Evolutionary conservation across 1,140 invertebrate genomes (phyloP).

Genomic region (Plectrocnemia conspersa): DNA sequence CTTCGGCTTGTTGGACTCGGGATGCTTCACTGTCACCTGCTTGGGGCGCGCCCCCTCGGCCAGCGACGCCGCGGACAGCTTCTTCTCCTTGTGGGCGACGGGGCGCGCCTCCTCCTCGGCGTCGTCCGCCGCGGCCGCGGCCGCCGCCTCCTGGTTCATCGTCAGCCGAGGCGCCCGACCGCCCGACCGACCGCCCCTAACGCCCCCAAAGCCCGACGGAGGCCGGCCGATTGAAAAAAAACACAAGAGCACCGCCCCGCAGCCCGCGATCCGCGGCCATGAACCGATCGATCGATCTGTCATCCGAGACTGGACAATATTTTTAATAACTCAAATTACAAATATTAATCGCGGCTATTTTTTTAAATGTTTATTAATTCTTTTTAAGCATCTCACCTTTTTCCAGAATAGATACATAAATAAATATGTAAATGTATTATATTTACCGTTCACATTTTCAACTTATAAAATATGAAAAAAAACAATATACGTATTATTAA

Average conservation of each 20-base stretch:
- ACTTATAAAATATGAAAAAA: too few species aligned
- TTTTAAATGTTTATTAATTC: background rate
- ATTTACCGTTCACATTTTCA: too few species aligned
- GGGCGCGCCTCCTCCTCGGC: slow-evolving; percentile 47
- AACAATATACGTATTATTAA: too few species aligned
- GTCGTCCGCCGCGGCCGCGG: slow-evolving; percentile 23
- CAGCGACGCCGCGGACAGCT: slow-evolving; percentile 68
- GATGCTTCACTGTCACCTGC: slow-evolving; percentile 90
- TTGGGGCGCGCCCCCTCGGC: slow-evolving; percentile 70
- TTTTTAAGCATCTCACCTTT: too few species aligned
- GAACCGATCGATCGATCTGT: background rate
- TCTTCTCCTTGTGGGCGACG: slow-evolving; percentile 68
- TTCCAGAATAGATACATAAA: too few species aligned
- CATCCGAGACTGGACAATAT: background rate
- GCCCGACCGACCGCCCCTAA: background rate
- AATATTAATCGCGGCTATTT: background rate
- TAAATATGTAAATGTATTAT: too few species aligned
- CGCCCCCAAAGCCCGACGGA: background rate
- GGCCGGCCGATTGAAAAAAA: too few species aligned
- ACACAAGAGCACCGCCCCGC: background rate
- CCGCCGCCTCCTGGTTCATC: slow-evolving; percentile 20
- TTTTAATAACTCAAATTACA: background rate
- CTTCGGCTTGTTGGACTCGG: slow-evolving; percentile 91
- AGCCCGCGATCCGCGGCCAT: background rate
- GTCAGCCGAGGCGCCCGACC: background rate